These are phyloP conservation scores for Pocillopora grandis DNA, from an alignment of 92 coral and sea anemone species.

Conservation along the genomic window DNA sequence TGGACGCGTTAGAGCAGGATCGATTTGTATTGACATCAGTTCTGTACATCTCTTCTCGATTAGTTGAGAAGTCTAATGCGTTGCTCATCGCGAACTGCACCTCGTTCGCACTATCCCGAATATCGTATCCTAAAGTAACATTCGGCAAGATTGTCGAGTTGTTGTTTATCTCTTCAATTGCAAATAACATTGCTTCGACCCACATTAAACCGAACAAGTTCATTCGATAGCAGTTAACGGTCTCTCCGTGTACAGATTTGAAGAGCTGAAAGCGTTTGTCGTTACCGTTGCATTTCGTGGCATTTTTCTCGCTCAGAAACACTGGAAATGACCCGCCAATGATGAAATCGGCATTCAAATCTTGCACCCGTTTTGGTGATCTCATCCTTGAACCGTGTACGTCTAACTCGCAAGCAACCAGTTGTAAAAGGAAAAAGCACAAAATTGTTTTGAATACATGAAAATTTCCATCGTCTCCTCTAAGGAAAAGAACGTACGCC, in stretches of 20 bases:
- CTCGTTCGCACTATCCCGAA: constrained; percentile 82
- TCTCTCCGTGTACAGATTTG: constrained; percentile 52
- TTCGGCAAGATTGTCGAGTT: constrained; percentile 60
- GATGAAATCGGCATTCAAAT: constrained; percentile 65
- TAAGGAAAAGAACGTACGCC: background rate
- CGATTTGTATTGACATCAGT: background rate
- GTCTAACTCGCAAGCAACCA: background rate
- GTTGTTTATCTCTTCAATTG: constrained; percentile 72
- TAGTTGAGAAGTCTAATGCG: constrained; percentile 67
- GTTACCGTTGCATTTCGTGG: constrained; percentile 44
- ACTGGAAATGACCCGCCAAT: constrained; percentile 91
- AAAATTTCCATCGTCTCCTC: background rate
- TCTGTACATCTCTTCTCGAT: background rate
- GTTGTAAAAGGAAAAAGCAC: background rate
- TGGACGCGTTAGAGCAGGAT: constrained; percentile 49
- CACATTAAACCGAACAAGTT: constrained; percentile 87
- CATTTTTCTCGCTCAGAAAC: constrained; percentile 62
- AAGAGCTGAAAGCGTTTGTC: constrained; percentile 44
- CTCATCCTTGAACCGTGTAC: background rate
- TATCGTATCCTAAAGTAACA: constrained; percentile 79
- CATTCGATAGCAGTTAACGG: constrained; percentile 61
- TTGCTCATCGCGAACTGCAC: constrained; percentile 79
- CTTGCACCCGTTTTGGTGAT: constrained; percentile 56
- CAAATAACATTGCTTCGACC: constrained; percentile 91
- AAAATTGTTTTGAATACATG: background rate